phyloP scores from a whole-genome alignment of 1,140 invertebrate genomes.

The Venustaconcha ellipsiformis region DNA sequence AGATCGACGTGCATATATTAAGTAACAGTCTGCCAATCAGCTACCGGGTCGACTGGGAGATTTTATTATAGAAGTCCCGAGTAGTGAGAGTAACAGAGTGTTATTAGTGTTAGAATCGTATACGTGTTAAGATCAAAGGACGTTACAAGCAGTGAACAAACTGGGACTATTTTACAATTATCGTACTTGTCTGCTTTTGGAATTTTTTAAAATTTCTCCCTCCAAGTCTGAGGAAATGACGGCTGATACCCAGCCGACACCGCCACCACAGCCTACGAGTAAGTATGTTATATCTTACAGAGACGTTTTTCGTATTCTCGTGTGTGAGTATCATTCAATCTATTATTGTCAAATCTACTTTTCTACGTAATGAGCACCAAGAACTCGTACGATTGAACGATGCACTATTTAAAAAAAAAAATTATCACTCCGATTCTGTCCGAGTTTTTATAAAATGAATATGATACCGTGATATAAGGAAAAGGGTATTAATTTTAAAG shows the following conservation, averaged over 20 bases:
- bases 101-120: no score
- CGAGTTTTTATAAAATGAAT: neutral
- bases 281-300: conserved; percentile 58
- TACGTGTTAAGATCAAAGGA: no score
- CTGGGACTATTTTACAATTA: no score
- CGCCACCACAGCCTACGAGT: conserved; percentile 69
- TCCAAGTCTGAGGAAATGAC: conserved; percentile 73
- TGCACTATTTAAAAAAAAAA: neutral
- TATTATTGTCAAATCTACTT: neutral
- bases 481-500: no score
- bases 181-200: conserved; percentile 5
- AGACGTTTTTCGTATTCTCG: neutral
- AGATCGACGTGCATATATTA: no score
- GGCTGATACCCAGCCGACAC: conserved; percentile 67
- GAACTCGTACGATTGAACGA: neutral
- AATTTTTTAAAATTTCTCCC: conserved; percentile 74
- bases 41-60: no score
- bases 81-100: no score
- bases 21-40: no score
- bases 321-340: neutral
- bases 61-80: no score
- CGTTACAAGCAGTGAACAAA: no score
- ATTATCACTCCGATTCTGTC: neutral
- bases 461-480: no score
- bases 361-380: neutral